Evolutionary conservation across 2,797 vertebrate species (phyloP), one percentile per base, ranked within the genome.

Genomic region (Adelosebastes latens): DNA sequence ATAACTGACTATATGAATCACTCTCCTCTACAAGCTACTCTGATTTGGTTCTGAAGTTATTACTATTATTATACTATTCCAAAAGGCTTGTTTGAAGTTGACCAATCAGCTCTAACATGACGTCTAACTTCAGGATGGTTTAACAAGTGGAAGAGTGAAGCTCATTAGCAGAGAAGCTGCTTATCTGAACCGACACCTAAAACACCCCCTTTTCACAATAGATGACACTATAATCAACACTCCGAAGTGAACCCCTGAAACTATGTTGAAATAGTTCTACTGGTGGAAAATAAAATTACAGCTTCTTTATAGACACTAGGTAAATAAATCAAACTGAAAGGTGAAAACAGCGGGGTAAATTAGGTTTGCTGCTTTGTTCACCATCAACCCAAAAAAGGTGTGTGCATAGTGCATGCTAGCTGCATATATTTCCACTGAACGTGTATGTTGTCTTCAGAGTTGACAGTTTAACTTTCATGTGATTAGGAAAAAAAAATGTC

Each of bases 161-260:
- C 63, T 84, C 53, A 82, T 77, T 63, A 83, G 69, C 8, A 63
- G 27, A 25, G 32, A 73, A 62, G 61, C 64, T 67, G 59, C 55
- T 84, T 78, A 81, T 75, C 53, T 63, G 31, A 82, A 61, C 52
- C 56, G 66, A 81, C 36, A 74, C 24, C 16, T 14, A 63, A 78
- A 76, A 78, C 14, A 1, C 13, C 55, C 16, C 8, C 5, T 68
- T 77, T 39, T 27, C 24, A 81, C 53, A 83, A 60, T 22, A 67
- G 22, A 61, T 72, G 71, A 67, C 31, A 58, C 9, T 63, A 53
- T 58, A 46, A 18, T 46, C 42, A 79, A 66, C 16, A 56, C 6
- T 80, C 18, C 29, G 6, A 62, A 32, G 16, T 18, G 42, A 60
- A 61, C 27, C 42, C 74, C 34, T 60, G 59, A 14, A 62, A 73